phyloP scores from a whole-genome alignment of 2,113 vertebrate genomes.

The Sinosuthora webbiana region DNA sequence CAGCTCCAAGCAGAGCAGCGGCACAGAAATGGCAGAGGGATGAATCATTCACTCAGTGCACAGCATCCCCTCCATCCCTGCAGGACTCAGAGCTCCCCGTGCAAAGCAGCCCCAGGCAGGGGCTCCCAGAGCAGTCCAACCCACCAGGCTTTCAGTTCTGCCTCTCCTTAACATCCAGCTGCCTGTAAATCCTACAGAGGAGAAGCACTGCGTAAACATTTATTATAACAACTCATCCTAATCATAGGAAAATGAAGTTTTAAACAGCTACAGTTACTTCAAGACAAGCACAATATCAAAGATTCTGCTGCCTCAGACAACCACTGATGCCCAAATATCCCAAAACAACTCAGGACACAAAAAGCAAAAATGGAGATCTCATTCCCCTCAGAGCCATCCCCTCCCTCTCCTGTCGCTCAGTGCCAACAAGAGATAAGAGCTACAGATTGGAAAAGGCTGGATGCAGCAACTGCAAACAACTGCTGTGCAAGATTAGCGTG shows the following conservation, averaged over 20 bases:
- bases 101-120: background rate
- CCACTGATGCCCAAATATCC: background rate
- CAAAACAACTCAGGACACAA: background rate
- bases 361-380: background rate
- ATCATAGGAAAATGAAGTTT: background rate
- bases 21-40: background rate
- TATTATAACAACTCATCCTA: background rate
- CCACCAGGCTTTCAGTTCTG: background rate
- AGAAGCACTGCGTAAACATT: rapidly evolving
- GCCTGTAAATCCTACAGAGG: background rate
- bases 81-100: background rate
- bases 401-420: background rate
- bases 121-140: background rate
- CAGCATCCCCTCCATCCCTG: background rate
- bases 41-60: background rate
- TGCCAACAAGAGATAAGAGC: background rate
- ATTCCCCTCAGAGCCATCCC: background rate
- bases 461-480: background rate
- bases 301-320: background rate
- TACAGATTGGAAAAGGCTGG: background rate
- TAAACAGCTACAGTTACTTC: background rate
- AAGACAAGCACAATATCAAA: background rate
- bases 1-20: background rate
- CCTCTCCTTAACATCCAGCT: background rate
- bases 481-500: background rate